phyloP scores from a whole-genome alignment of 2,797 vertebrate genomes.

The Enoplosus armatus region DNA sequence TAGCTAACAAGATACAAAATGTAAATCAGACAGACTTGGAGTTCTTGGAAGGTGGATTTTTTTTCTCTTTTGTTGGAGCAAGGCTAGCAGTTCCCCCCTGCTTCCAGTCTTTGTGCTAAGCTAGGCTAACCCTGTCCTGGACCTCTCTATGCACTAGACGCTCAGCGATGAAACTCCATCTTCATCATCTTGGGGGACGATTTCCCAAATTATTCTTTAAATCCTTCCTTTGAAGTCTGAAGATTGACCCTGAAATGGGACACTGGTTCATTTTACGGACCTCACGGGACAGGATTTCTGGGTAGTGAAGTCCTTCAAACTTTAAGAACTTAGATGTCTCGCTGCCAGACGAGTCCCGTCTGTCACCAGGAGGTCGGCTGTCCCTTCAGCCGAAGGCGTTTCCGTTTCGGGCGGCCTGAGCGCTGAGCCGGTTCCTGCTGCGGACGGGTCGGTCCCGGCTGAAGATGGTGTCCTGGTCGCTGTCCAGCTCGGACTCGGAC shows the following conservation, averaged over 20 bases:
- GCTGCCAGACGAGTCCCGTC: background rate
- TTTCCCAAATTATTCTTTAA: background rate
- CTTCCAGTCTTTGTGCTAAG: conserved; percentile 9
- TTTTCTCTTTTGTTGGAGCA: background rate
- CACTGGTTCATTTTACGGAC: conserved; percentile 5
- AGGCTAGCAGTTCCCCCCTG: background rate
- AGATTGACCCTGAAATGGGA: background rate
- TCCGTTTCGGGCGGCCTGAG: conserved; percentile 82
- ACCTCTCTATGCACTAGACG: background rate
- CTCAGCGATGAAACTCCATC: background rate
- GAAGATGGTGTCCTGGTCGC: conserved; percentile 90
- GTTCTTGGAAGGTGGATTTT: background rate
- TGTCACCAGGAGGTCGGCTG: fast-evolving
- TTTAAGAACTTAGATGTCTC: background rate
- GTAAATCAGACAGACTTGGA: background rate
- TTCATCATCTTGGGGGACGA: background rate
- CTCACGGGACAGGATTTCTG: conserved; percentile 21
- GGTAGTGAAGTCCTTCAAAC: conserved; percentile 16
- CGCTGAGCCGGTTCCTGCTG: conserved; percentile 78
- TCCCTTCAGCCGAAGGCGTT: conserved; percentile 81
- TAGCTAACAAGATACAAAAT: background rate
- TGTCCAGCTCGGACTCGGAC: conserved; percentile 94
- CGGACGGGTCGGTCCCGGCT: conserved; percentile 85
- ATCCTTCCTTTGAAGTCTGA: background rate
- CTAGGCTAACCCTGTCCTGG: background rate